Conservation (phyloP, 1,140 invertebrate species). For the Pogonomyrmex californicus region DNA sequence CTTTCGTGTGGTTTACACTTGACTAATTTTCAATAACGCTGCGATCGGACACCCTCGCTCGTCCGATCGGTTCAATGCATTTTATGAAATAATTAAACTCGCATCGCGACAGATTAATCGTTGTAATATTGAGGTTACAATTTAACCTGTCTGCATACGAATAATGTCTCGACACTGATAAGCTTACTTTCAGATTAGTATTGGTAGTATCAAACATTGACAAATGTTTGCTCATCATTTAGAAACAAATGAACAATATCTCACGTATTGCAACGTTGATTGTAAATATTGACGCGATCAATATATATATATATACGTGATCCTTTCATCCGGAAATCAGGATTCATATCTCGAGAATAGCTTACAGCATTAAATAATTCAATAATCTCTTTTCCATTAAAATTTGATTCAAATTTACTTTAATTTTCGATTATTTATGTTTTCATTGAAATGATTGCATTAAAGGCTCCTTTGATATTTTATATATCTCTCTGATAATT, state of each 20-base stretch:
- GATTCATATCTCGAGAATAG: conserved; percentile 2
- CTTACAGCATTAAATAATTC: conserved; percentile 3
- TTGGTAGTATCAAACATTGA: conserved; percentile 45
- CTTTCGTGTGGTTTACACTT: conserved; percentile 65
- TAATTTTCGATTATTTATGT: not conserved
- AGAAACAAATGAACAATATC: conserved; percentile 56
- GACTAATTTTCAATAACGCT: conserved; percentile 72
- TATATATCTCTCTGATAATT: not conserved
- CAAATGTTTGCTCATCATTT: conserved; percentile 45
- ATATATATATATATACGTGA: not conserved
- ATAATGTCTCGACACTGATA: conserved; percentile 47
- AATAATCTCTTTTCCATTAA: not conserved
- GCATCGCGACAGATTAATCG: conserved; percentile 59
- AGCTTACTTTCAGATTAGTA: conserved; percentile 50
- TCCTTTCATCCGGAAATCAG: conserved; percentile 7
- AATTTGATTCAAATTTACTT: not conserved
- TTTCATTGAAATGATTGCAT: not conserved
- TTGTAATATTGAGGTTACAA: conserved; percentile 35
- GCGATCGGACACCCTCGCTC: not conserved
- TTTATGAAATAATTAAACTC: conserved; percentile 62
- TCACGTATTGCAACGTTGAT: conserved; percentile 14
- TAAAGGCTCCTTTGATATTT: not conserved
- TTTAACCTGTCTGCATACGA: conserved; percentile 55
- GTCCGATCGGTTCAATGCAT: conserved; percentile 29
- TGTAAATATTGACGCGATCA: conserved; percentile 42